A percentile compares a stretch with the other conserved stretches of the same genome.
These are phyloP conservation scores for Actinemys pallida DNA, from an alignment of 2,113 vertebrate species.

Conservation along the genomic window DNA sequence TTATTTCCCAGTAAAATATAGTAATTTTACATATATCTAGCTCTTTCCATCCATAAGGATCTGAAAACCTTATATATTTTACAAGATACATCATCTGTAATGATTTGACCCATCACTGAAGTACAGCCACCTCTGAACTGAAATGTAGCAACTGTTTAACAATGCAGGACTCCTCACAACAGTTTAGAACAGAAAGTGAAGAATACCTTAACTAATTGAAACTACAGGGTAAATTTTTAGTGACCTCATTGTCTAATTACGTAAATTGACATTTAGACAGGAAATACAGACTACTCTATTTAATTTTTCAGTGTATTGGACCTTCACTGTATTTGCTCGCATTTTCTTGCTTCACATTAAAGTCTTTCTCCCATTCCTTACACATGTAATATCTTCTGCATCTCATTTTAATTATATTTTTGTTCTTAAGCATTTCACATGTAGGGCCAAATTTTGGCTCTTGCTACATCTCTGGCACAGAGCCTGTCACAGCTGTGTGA, in stretches of 20 bases:
- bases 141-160: conserved; percentile 33
- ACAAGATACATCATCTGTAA: background rate
- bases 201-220: background rate
- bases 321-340: background rate
- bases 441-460: background rate
- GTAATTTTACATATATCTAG: background rate
- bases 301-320: background rate
- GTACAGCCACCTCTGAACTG: conserved; percentile 12
- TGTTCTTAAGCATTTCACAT: conserved; percentile 3
- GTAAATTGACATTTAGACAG: background rate
- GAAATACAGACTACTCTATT: background rate
- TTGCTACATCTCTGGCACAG: background rate
- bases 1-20: background rate
- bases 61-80: background rate
- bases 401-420: background rate
- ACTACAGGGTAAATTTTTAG: conserved; percentile 34
- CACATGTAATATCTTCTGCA: background rate
- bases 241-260: background rate
- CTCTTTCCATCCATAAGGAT: background rate
- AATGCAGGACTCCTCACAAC: background rate
- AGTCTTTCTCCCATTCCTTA: background rate
- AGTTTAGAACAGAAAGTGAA: conserved; percentile 30
- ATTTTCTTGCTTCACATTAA: background rate
- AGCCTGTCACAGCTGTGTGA: background rate
- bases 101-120: background rate